These are phyloP conservation scores for Ia io DNA, from an alignment of 2,113 vertebrate species.

Conservation along the genomic window DNA sequence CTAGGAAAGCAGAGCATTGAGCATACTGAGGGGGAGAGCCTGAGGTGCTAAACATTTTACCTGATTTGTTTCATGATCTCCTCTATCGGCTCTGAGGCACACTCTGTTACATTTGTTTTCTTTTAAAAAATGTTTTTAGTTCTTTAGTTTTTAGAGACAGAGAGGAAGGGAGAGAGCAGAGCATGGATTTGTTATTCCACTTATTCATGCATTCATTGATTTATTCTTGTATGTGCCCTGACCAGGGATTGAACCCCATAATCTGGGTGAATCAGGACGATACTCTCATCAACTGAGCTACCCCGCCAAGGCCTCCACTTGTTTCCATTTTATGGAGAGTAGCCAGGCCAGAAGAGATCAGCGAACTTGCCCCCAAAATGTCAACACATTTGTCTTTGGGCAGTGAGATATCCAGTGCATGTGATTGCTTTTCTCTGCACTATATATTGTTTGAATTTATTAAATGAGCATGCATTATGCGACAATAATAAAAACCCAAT, in stretches of 20 bases:
- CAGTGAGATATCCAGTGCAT: not conserved
- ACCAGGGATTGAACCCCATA: not conserved
- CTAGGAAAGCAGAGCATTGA: not conserved
- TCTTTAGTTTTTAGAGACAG: not conserved
- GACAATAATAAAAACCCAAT: slow-evolving; percentile 13
- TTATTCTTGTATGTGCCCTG: not conserved
- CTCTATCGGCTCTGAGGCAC: not conserved
- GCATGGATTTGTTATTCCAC: not conserved
- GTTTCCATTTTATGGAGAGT: not conserved
- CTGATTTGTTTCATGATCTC: not conserved
- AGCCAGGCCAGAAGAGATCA: not conserved
- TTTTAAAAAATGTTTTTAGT: not conserved
- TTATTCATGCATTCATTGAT: not conserved
- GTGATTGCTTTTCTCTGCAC: not conserved
- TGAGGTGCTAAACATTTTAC: not conserved
- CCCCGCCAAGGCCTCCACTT: not conserved
- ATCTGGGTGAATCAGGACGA: not conserved
- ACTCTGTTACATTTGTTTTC: not conserved
- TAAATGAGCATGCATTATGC: not conserved
- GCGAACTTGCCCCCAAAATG: not conserved
- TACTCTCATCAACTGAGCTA: not conserved
- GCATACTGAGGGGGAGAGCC: accelerated
- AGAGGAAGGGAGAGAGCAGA: not conserved
- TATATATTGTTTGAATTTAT: not conserved
- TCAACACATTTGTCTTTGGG: not conserved